Base-by-base conservation (phyloP, 2,113 vertebrate species). In the Clupea harengus region DNA sequence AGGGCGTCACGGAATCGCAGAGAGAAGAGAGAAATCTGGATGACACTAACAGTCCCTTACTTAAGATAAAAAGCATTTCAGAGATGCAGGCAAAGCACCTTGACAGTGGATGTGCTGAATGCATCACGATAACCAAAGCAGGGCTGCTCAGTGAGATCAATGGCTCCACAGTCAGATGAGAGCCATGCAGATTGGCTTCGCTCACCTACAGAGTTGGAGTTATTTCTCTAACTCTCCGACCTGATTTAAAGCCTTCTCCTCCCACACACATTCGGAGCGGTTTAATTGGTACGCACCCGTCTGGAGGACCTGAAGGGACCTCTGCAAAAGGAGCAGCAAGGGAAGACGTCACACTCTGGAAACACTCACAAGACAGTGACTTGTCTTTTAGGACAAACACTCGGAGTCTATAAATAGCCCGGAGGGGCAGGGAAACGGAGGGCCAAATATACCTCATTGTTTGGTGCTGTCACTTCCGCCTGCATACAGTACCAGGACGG, bases 391-490 rank as follows among this genome's bases (percentile, higher is more conserved):
- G 81, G 64, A 57, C 82, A 64, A 78, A 54, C 50, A 81, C 72
- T 82, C 47, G 2, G 88, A 25, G 25, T 7, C 85, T 90, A 90
- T 91, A 84, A 88, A 89, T 88, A 90, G 82, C 75, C 13, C 0
- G 39, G 81, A 39, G 72, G 32, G 60, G 44, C 18, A 46, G 82
- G 87, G 85, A 88, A 84, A 45, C 28, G 39, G 49, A n/a, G 46
- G 50, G 84, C 86, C 86, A 90, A 87, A 89, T 86, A 82, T 86
- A 90, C 83, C 87, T 75, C 72, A 89, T 90, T 88, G 87, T 89
- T 82, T 84, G 88, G 85, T 81, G 45, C 50, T 25, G 49, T 86
- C 82, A 82, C 87, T 87, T 89, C 86, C 87, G 47, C 72, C 85
- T 4, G 3, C 1, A 17, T 32, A 4, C 25, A 81, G 57, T 64